Evolutionary conservation across 2,797 vertebrate species (phyloP), one percentile per base, ranked within the genome.

Genomic region (Falco peregrinus): DNA sequence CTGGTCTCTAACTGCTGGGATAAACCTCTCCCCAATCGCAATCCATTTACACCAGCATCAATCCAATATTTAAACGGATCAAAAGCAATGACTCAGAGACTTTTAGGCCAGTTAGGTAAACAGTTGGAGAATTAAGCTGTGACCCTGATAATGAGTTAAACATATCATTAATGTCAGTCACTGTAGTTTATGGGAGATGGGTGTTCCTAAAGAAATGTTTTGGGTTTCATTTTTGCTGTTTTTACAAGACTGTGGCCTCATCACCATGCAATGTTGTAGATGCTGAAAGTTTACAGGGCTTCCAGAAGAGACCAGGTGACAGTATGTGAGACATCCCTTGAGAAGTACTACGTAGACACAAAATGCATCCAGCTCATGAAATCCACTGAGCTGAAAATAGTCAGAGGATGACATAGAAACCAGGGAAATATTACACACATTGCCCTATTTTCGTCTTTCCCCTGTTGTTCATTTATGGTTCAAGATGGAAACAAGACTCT

Each of bases 31-130:
- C 78, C 48, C 41, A 19, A 4, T 2, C 2, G 0, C 1, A 45
- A 39, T 31, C 89, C 71, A 21, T 22, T 79, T 15, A 3, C 29
- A 18, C 5, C 63, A 31, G 85, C 93, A 77, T 33, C 79, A 35
- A 11, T 59, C 59, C 60, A 0, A 18, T 39, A 47, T 54, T 85
- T 35, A 73, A 56, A 60, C 48, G 91, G 41, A 65, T 84, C 68
- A 39, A 73, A 78, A 60, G 83, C 76, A 11, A 10, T 96, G 95
- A 96, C 75, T 96, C 93, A 96, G 95, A 63, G 50, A 15, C 20
- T 74, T 39, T 5, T 7, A 35, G 22, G 50, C 28, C 53, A 78
- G 96, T 73, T 65, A 13, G 51, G 82, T 43, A 50, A 94, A 93
- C 67, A 82, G 59, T 0, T 0, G 1, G 50, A 33, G 48, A 16